Evolutionary conservation across 2,113 vertebrate genomes (phyloP).

Genomic region (Lates calcarifer): DNA sequence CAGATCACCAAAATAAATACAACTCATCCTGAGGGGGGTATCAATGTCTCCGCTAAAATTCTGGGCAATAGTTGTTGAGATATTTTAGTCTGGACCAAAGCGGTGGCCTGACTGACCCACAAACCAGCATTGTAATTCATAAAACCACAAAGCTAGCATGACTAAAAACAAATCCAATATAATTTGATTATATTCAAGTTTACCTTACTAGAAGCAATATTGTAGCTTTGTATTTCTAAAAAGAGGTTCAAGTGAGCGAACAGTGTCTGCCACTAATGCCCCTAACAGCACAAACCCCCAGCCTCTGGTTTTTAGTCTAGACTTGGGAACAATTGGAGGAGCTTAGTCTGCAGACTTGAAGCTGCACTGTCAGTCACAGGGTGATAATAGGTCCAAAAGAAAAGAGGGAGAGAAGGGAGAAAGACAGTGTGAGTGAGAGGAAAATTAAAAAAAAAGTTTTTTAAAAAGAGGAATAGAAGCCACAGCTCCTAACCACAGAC

Average conservation of each 20-base stretch:
- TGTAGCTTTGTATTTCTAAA: not conserved
- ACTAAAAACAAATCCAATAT: not conserved
- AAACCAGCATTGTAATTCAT: no score
- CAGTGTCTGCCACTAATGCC: conserved; percentile 2
- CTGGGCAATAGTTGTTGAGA: not conserved
- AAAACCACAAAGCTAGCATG: not conserved
- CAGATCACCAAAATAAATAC: not conserved
- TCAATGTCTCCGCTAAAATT: not conserved
- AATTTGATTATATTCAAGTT: conserved; percentile 17
- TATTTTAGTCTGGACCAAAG: not conserved
- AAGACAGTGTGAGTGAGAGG: conserved; percentile 16
- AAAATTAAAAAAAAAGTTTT: not conserved
- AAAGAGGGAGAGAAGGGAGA: not conserved
- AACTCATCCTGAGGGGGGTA: not conserved
- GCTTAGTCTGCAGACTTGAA: conserved; percentile 33
- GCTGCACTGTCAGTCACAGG: conserved; percentile 34
- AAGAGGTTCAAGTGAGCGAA: not conserved
- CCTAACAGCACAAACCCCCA: not conserved
- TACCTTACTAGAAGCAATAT: not conserved
- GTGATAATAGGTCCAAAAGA: conserved; percentile 19
- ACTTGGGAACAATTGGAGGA: conserved; percentile 39
- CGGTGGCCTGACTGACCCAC: not conserved
- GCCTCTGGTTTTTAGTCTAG: conserved; percentile 20
- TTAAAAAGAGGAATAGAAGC: conserved; percentile 30
- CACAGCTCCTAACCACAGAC: conserved; percentile 55